Percentiles rank a stretch among this genome's conserved stretches.
Conservation (phyloP, 1,140 invertebrate species). For the Sitophilus oryzae region DNA sequence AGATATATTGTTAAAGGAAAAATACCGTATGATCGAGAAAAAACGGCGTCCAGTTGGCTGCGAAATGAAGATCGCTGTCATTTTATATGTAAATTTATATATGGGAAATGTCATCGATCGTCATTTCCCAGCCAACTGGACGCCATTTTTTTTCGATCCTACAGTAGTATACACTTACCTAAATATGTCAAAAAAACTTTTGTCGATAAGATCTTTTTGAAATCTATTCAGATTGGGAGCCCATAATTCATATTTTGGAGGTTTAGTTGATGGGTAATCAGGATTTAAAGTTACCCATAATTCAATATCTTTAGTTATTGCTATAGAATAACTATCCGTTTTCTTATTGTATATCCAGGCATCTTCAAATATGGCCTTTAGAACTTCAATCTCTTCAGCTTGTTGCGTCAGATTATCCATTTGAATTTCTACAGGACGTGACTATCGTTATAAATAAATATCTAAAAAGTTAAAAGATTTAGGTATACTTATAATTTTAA, state of each 20-base stretch:
- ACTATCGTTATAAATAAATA: no score
- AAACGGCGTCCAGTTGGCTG: no score
- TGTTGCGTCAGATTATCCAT: conserved; percentile 33
- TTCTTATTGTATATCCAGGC: conserved; percentile 62
- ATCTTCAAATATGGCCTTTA: conserved; percentile 67
- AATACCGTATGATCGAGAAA: no score
- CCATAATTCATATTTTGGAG: conserved; percentile 65
- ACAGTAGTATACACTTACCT: conserved; percentile 47
- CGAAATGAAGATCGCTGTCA: no score
- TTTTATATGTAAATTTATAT: no score
- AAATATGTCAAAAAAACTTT: conserved; percentile 59
- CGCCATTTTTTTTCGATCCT: no score
- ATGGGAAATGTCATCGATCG: background rate
- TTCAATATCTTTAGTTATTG: conserved; percentile 48
- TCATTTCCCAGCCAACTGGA: no score
- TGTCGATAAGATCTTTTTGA: conserved; percentile 52
- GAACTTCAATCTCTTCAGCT: conserved; percentile 65
- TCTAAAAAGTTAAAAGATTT: no score
- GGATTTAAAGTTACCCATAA: conserved; percentile 54
- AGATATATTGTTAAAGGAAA: no score
- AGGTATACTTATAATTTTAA: no score
- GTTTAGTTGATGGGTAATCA: conserved; percentile 59
- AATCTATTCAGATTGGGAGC: conserved; percentile 61
- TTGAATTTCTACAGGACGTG: no score
- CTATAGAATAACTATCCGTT: conserved; percentile 53